phyloP scores from a whole-genome alignment of 2,797 vertebrate genomes.

The Falco berigora region DNA sequence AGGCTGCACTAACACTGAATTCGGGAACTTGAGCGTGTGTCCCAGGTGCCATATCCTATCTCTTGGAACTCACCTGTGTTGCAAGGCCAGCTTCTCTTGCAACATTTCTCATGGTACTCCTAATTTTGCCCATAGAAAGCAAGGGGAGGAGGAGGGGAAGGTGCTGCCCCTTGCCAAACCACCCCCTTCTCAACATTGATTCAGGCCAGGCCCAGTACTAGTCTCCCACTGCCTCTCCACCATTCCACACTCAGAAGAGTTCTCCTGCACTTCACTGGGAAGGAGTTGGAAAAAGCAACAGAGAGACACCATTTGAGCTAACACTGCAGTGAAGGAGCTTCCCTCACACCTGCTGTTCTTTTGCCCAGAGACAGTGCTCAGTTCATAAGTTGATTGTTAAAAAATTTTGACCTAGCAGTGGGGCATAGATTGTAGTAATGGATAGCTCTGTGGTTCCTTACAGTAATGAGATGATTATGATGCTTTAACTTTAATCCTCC shows the following conservation, averaged over 20 bases:
- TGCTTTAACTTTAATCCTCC: neutral
- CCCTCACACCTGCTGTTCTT: neutral
- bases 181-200: neutral
- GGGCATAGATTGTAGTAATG: neutral
- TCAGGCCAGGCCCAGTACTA: neutral
- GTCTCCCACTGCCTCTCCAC: neutral
- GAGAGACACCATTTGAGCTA: neutral
- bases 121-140: neutral
- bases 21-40: rapidly evolving
- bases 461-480: neutral
- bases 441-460: neutral
- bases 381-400: rapidly evolving
- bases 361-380: neutral
- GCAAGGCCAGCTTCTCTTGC: neutral
- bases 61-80: neutral
- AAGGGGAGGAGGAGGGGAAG: neutral
- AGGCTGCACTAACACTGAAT: neutral
- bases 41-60: neutral
- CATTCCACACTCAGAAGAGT: neutral
- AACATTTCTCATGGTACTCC: neutral
- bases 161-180: neutral
- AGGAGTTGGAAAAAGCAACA: neutral
- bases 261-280: neutral
- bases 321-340: neutral
- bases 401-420: neutral